Evolutionary conservation across 2,797 vertebrate genomes (phyloP).

Genomic region (Morus bassanus): DNA sequence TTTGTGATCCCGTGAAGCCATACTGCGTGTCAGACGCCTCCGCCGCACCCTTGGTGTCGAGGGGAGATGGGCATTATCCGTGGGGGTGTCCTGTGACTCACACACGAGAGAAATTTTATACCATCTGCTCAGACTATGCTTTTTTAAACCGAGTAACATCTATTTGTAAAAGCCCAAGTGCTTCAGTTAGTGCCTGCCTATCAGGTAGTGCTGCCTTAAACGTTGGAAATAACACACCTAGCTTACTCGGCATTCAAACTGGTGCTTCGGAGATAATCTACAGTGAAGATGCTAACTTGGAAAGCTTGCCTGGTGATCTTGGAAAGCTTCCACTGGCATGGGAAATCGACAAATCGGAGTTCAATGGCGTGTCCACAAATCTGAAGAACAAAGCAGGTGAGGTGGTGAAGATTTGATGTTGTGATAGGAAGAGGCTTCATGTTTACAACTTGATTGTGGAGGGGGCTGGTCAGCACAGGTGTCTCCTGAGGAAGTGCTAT

Average conservation of each 20-base stretch:
- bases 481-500: accelerated
- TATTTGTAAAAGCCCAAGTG: conserved; percentile 80
- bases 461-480: neutral
- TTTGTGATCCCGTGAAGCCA: conserved; percentile 67
- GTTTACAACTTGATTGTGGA: neutral
- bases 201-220: conserved; percentile 71
- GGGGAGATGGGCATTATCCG: conserved; percentile 86
- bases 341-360: conserved; percentile 97
- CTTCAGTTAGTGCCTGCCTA: conserved; percentile 75
- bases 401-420: neutral
- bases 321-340: conserved; percentile 89
- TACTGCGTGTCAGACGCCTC: conserved; percentile 75
- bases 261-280: conserved; percentile 76
- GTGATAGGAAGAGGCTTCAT: neutral
- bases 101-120: conserved; percentile 97
- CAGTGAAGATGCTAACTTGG: conserved; percentile 83
- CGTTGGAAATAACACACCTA: conserved; percentile 73
- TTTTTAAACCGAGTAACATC: conserved; percentile 92
- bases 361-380: conserved; percentile 83
- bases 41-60: conserved; percentile 78
- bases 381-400: conserved; percentile 89
- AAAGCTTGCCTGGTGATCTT: conserved; percentile 77
- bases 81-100: conserved; percentile 97
- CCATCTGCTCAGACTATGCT: conserved; percentile 97
- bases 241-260: conserved; percentile 70